A percentile compares a stretch with the other conserved stretches of the same genome.
Conservation (phyloP, 37 sponge, comb jelly and placozoan genomes). For the Ianthella basta region DNA sequence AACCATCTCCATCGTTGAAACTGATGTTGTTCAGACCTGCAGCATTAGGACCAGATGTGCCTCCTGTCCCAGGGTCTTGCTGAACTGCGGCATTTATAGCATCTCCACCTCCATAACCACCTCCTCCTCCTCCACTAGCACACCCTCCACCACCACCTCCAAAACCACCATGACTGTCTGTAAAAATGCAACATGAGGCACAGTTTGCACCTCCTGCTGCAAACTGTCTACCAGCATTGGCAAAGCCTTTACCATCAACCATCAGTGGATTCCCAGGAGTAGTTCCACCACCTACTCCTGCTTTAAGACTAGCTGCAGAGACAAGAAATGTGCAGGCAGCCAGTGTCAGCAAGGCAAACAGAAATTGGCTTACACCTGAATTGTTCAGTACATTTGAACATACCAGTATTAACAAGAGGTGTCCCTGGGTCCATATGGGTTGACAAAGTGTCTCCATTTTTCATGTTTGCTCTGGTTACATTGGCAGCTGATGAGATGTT, state of each 20-base stretch:
- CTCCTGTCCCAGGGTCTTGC: slow-evolving; percentile 10
- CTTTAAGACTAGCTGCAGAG: neutral
- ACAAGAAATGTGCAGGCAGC: neutral
- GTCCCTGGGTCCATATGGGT: neutral
- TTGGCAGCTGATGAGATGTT: neutral
- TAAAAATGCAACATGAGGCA: no score
- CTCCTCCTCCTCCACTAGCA: slow-evolving; percentile 51
- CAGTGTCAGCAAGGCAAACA: neutral
- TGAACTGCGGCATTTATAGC: neutral
- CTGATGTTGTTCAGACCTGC: no score
- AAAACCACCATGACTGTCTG: slow-evolving; percentile 38
- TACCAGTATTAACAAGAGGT: neutral
- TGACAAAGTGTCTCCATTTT: neutral
- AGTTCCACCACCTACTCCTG: neutral
- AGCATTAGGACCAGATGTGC: no score
- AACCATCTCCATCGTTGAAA: slow-evolving; percentile 10
- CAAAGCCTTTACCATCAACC: neutral
- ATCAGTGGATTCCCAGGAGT: neutral
- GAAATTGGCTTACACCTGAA: neutral
- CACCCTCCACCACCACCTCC: slow-evolving; percentile 54
- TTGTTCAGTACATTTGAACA: neutral
- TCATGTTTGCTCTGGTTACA: neutral
- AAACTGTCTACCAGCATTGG: neutral
- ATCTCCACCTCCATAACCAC: slow-evolving; percentile 37
- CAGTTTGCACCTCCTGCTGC: no score